Conservation (phyloP, 2,888 invertebrate genomes). For the Drosophila nr. fundita region DNA sequence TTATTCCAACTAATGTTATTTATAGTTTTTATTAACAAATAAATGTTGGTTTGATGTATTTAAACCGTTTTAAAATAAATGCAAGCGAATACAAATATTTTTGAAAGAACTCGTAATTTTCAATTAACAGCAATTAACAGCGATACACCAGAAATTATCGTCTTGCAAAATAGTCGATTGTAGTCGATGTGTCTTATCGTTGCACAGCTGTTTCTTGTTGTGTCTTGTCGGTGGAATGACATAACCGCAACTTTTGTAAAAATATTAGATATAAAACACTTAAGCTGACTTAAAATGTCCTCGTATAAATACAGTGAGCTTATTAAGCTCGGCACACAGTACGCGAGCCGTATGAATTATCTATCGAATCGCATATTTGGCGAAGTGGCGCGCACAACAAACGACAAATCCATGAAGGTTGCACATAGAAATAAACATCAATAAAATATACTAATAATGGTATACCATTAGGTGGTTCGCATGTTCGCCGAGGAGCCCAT, state of each 20-base stretch:
- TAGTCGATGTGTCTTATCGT: background rate
- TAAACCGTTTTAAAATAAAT: background rate
- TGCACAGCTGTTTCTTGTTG: constrained; percentile 50
- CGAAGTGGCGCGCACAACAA: constrained; percentile 92
- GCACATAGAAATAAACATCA: constrained; percentile 82
- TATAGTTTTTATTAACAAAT: constrained; percentile 50
- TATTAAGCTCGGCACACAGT: constrained; percentile 90
- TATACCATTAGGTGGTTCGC: constrained; percentile 86
- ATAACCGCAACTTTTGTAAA: constrained; percentile 55
- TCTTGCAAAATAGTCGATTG: constrained; percentile 20
- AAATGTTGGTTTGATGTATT: constrained; percentile 60
- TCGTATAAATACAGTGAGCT: constrained; percentile 88
- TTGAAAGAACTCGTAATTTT: background rate
- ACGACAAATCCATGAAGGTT: constrained; percentile 90
- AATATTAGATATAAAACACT: background rate
- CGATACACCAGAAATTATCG: background rate
- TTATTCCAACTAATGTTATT: constrained; percentile 57
- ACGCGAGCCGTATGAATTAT: constrained; percentile 93
- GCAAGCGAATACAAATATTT: background rate
- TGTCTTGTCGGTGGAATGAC: constrained; percentile 42
- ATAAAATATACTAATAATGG: background rate
- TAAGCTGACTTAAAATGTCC: constrained; percentile 85
- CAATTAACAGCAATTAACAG: background rate
- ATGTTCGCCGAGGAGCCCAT: constrained; percentile 91
- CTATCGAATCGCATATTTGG: constrained; percentile 95